These are phyloP conservation scores for Valencia hispanica DNA, from an alignment of 2,797 vertebrate genomes.

Conservation along the genomic window DNA sequence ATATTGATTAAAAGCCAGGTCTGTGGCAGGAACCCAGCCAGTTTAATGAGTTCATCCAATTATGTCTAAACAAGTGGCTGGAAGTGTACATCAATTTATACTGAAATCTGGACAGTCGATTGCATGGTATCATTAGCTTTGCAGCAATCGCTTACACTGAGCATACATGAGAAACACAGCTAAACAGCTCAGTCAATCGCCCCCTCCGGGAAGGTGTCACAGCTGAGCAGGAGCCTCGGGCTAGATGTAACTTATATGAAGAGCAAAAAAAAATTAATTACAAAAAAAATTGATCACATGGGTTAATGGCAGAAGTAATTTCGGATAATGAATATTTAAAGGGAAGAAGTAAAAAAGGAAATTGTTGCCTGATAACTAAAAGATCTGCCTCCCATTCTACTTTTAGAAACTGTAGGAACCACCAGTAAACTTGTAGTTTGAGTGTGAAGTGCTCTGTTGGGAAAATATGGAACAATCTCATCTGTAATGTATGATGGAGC, in stretches of 20 bases:
- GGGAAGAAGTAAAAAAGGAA: background rate
- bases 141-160: background rate
- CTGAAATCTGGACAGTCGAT: background rate
- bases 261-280: background rate
- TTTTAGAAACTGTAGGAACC: background rate
- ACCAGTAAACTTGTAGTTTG: background rate
- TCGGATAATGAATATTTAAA: background rate
- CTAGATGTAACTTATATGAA: background rate
- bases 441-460: background rate
- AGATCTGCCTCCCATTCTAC: background rate
- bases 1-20: background rate
- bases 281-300: background rate
- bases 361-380: background rate
- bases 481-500: background rate
- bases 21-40: background rate
- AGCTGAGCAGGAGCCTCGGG: background rate
- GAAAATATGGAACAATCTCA: background rate
- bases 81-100: too few species aligned
- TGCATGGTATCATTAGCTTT: background rate
- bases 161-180: too few species aligned
- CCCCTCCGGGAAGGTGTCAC: background rate
- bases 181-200: background rate
- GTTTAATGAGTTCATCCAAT: too few species aligned
- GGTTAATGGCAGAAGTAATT: background rate
- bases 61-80: too few species aligned